Percentiles rank a stretch among this genome's conserved stretches.
These are phyloP conservation scores for Pangasianodon hypophthalmus DNA, from an alignment of 2,113 vertebrate species.

Conservation along the genomic window DNA sequence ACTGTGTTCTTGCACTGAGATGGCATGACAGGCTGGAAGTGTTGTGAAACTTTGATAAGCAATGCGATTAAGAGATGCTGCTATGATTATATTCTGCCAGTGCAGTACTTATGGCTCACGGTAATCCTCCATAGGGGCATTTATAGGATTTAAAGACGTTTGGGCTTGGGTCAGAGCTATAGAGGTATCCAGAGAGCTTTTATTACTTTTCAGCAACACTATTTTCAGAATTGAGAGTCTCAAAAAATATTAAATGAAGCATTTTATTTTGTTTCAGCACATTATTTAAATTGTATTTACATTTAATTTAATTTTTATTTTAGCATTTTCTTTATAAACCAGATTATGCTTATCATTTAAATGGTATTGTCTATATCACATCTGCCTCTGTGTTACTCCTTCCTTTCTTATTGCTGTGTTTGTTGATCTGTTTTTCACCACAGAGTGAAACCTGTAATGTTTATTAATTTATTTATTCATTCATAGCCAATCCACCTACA, in stretches of 20 bases:
- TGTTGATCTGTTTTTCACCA: background rate
- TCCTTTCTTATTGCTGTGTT: background rate
- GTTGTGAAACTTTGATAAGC: background rate
- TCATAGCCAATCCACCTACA: background rate
- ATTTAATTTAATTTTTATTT: no score
- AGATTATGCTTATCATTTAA: background rate
- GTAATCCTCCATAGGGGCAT: background rate
- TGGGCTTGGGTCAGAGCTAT: background rate
- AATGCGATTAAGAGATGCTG: background rate
- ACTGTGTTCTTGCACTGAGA: background rate
- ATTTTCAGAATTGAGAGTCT: background rate
- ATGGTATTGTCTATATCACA: background rate
- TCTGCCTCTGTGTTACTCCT: background rate
- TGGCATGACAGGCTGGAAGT: background rate
- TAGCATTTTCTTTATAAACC: background rate
- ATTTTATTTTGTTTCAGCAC: conserved; percentile 1
- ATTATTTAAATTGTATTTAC: background rate
- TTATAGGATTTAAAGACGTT: background rate
- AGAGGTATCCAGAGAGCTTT: background rate
- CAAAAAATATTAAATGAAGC: background rate
- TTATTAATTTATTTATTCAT: background rate
- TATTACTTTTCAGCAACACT: background rate
- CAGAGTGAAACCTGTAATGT: background rate
- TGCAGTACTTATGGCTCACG: background rate
- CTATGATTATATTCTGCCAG: background rate